phyloP scores from a whole-genome alignment of 2,888 invertebrate genomes.

The Keiferia lycopersicella region DNA sequence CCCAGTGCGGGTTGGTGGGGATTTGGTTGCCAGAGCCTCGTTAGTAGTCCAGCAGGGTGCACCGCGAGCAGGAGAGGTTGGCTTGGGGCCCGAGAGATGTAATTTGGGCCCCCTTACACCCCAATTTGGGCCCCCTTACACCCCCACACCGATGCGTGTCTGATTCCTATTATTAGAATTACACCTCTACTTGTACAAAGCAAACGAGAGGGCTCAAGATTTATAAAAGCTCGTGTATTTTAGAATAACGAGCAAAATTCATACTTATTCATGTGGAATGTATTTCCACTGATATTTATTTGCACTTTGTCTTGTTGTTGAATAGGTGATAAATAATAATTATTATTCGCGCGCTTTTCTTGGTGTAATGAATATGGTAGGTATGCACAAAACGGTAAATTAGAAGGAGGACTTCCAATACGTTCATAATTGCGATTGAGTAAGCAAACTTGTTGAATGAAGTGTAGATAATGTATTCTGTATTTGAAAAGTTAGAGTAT shows the following conservation, averaged over 20 bases:
- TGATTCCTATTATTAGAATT: not conserved
- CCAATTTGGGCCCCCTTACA: no score
- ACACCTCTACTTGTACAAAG: not conserved
- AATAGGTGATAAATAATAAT: slow-evolving; percentile 8
- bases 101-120: no score
- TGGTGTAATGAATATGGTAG: slow-evolving; percentile 4
- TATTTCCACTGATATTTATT: slow-evolving; percentile 1
- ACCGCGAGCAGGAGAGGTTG: no score
- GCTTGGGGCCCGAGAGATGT: no score
- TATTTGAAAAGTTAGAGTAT: not conserved
- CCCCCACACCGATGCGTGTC: no score
- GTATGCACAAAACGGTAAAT: not conserved
- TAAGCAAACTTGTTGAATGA: slow-evolving; percentile 15
- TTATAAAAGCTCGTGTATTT: slow-evolving; percentile 9
- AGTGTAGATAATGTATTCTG: not conserved
- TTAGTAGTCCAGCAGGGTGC: no score
- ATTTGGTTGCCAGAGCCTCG: no score
- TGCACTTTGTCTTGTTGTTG: slow-evolving; percentile 8
- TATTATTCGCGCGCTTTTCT: slow-evolving; percentile 3
- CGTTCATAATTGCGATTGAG: slow-evolving; percentile 1
- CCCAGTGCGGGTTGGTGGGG: no score
- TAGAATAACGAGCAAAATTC: slow-evolving; percentile 17
- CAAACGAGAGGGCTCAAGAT: not conserved
- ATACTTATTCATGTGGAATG: slow-evolving; percentile 16
- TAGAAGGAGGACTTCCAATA: not conserved